phyloP scores from a whole-genome alignment of 1,140 invertebrate genomes.

The Armadillidium nasatum region DNA sequence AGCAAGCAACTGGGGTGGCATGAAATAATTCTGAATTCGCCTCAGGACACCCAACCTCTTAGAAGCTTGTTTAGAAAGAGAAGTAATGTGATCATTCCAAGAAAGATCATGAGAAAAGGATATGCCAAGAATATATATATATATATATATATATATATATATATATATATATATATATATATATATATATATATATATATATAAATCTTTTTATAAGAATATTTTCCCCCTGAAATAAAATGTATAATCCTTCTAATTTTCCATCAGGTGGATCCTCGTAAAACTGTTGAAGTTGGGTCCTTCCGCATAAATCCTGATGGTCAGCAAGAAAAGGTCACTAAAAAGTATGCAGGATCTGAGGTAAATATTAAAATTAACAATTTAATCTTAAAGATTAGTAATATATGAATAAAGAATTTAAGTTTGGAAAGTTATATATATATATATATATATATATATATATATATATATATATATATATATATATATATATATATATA shows the following conservation, averaged over 20 bases:
- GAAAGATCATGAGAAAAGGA: neutral
- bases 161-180: neutral
- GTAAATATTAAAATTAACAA: too few species aligned
- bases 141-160: neutral
- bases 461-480: too few species aligned
- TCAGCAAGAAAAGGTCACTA: conserved; percentile 50
- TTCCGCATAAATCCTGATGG: conserved; percentile 53
- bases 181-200: neutral
- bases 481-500: too few species aligned
- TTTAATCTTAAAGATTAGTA: too few species aligned
- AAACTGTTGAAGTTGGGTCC: conserved; percentile 54
- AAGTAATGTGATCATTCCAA: too few species aligned
- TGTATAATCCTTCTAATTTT: neutral
- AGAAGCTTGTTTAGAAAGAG: too few species aligned
- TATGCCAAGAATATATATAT: neutral
- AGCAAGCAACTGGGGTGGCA: too few species aligned
- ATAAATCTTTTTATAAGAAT: neutral
- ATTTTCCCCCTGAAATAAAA: neutral
- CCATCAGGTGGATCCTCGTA: conserved; percentile 50
- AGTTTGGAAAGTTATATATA: too few species aligned
- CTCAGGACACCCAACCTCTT: too few species aligned
- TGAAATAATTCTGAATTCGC: too few species aligned
- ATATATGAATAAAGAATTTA: too few species aligned
- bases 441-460: too few species aligned
- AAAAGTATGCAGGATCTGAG: conserved; percentile 45